These are phyloP conservation scores for Littorina saxatilis DNA, from an alignment of 1,140 invertebrate species.

Conservation along the genomic window DNA sequence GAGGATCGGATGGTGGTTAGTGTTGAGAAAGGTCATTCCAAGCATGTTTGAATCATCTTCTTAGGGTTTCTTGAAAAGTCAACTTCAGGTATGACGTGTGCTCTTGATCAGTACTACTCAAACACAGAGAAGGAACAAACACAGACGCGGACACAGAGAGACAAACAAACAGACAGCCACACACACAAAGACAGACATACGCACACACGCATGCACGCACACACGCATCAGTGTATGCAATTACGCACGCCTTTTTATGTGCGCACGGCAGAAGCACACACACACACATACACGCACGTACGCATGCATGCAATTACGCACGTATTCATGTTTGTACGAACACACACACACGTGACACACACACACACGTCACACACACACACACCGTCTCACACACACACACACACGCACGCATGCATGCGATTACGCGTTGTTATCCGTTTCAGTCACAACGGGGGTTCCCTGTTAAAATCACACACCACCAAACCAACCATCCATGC, in stretches of 20 bases:
- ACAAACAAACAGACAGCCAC: neutral
- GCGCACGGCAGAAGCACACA: too few species aligned
- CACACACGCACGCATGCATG: neutral
- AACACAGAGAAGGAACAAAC: too few species aligned
- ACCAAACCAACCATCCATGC: too few species aligned
- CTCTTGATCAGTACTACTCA: neutral
- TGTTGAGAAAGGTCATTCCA: too few species aligned
- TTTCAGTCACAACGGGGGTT: too few species aligned
- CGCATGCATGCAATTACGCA: neutral
- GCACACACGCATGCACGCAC: conserved; percentile 21
- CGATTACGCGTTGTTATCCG: neutral
- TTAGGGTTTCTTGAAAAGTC: too few species aligned
- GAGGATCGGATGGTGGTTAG: too few species aligned
- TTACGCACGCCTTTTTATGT: too few species aligned
- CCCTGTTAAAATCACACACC: too few species aligned
- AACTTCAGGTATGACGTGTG: too few species aligned
- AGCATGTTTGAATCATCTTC: too few species aligned
- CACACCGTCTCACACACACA: neutral
- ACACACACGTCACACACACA: conserved; percentile 14
- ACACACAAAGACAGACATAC: neutral
- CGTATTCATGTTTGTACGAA: neutral
- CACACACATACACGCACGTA: conserved; percentile 19
- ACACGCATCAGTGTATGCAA: too few species aligned
- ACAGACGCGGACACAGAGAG: neutral
- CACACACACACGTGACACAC: conserved; percentile 13